Evolutionary conservation across 1,140 invertebrate species (phyloP).

Genomic region (Platyura marginata): DNA sequence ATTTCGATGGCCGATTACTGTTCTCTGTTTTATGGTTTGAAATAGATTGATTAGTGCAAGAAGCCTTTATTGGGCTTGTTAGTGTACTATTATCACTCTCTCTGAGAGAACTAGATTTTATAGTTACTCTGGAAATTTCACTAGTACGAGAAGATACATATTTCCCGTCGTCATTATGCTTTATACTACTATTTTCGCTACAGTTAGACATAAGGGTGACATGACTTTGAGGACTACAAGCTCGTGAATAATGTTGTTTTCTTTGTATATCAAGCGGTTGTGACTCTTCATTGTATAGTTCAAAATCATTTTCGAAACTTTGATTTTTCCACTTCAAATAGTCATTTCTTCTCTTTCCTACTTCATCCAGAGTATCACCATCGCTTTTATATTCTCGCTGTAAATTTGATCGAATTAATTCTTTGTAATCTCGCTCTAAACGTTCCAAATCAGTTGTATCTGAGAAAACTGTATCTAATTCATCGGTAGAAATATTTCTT

Average conservation of each 20-base stretch:
- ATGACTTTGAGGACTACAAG: conserved; percentile 1
- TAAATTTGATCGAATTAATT: conserved; percentile 2
- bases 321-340: conserved; percentile 5
- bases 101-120: background rate
- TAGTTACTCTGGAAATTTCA: background rate
- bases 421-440: conserved; percentile 3
- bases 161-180: background rate
- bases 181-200: background rate
- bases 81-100: background rate
- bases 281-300: background rate
- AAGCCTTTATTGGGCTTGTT: background rate
- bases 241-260: background rate
- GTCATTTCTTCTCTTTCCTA: conserved; percentile 4
- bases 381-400: conserved; percentile 6
- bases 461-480: conserved; percentile 3
- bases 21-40: too few relatives aligned
- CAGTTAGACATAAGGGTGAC: background rate
- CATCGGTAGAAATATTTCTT: conserved; percentile 4
- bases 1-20: background rate
- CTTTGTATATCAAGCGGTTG: too few relatives aligned
- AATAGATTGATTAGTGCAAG: background rate
- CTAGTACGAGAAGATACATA: background rate
- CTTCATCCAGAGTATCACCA: conserved; percentile 5
- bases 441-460: conserved; percentile 3
- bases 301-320: conserved; percentile 4